These are phyloP conservation scores for Eupithecia insigniata DNA, from an alignment of 2,888 invertebrate species.

Conservation along the genomic window DNA sequence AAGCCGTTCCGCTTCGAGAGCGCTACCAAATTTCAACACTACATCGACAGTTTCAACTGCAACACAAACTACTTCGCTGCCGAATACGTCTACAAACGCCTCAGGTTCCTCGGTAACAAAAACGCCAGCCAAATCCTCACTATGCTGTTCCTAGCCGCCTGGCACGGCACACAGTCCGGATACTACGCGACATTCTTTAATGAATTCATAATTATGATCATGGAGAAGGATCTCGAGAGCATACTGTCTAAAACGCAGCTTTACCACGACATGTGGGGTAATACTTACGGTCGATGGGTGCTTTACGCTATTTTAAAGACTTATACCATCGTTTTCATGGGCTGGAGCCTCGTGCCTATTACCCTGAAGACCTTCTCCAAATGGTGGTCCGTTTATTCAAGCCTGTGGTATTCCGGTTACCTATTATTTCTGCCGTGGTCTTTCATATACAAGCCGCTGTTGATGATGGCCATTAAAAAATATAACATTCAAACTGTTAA, in stretches of 20 bases:
- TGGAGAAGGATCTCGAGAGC: slow-evolving; percentile 90
- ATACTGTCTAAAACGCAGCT: slow-evolving; percentile 81
- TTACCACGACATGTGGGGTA: slow-evolving; percentile 75
- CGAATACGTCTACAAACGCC: slow-evolving; percentile 96
- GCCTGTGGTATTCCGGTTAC: slow-evolving; percentile 88
- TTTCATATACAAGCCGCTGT: slow-evolving; percentile 80
- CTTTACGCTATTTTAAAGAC: slow-evolving; percentile 86
- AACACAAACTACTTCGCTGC: slow-evolving; percentile 98
- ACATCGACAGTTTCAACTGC: slow-evolving; percentile 96
- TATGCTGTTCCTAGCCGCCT: slow-evolving; percentile 94
- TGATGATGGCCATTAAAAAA: slow-evolving; percentile 46
- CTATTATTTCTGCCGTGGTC: slow-evolving; percentile 87
- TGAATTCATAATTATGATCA: slow-evolving; percentile 94
- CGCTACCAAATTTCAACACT: slow-evolving; percentile 92
- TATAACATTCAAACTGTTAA: neutral
- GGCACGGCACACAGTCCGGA: slow-evolving; percentile 98
- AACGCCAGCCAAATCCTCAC: slow-evolving; percentile 92
- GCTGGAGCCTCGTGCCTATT: slow-evolving; percentile 91
- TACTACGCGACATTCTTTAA: slow-evolving; percentile 97
- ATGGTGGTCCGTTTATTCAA: slow-evolving; percentile 86
- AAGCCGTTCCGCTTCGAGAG: slow-evolving; percentile 92
- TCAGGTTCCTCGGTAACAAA: slow-evolving; percentile 94
- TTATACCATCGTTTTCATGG: slow-evolving; percentile 92
- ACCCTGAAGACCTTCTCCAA: slow-evolving; percentile 87
- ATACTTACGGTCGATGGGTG: slow-evolving; percentile 65